Evolutionary conservation across 1,140 invertebrate species (phyloP), one percentile per base, ranked within the genome.

Genomic region (Trachymyrmex cornetzi): DNA sequence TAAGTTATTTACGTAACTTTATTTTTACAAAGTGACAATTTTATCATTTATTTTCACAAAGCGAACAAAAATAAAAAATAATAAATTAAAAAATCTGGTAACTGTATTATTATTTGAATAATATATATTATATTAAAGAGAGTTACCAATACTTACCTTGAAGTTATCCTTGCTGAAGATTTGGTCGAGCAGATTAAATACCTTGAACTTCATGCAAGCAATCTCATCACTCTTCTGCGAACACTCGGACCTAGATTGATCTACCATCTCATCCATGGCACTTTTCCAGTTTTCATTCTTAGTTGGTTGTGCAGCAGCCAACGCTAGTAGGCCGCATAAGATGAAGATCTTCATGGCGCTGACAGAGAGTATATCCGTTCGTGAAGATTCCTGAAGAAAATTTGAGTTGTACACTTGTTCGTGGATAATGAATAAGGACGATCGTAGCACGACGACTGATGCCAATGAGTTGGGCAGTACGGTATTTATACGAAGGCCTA

Each of bases 131-230:
- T 34, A 34, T 34, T 34, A 34, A 34, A n/a, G 22, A 71, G 19
- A 7, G 6, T 38, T 55, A 30, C 19, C 12, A 38, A 30, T n/a
- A 92, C 93, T 94, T 95, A 97, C 97, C 96, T 97, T 96, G 94
- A 97, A 97, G 82, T 96, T 96, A 91, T 98, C 97, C 94, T 97
- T 97, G 93, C 97, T 97, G 94, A 98, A 96, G 89, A 98, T 96
- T 92, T 96, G 96, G 93, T 98, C 97, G 90, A 98, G 95, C 67
- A 98, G 96, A 74, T 97, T 97, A 93, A 98, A 96, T 67, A 97
- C 96, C 92, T 97, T 97, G 94, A 97, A 97, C 94, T 98, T 98
- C 94, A 98, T 97, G 95, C 97, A 98, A 34, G 97, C 96, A 61
- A 98, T 96, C 9, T 97, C 97, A 92, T 98, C 97, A 91, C 97